Evolutionary conservation across 1,140 invertebrate genomes (phyloP).

Genomic region (Philaenus spumarius): DNA sequence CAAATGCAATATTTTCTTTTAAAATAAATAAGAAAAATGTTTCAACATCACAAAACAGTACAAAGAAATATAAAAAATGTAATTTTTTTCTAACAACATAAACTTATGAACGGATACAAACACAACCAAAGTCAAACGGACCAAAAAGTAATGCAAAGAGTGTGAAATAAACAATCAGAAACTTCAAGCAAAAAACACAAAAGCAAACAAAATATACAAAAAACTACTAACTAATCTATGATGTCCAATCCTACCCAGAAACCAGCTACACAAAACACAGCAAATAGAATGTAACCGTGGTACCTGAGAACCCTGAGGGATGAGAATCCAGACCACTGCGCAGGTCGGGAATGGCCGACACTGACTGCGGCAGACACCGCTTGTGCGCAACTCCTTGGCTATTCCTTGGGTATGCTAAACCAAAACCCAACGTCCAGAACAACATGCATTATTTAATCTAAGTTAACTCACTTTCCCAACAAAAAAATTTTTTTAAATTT

Average conservation of each 20-base stretch:
- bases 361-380: conserved; percentile 68
- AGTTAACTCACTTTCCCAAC: too few relatives aligned
- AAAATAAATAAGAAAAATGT: too few relatives aligned
- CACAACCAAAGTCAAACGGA: too few relatives aligned
- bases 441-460: too few relatives aligned
- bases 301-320: conserved; percentile 53
- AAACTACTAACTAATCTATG: not conserved
- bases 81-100: too few relatives aligned
- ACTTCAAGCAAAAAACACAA: not conserved
- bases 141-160: not conserved
- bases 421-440: not conserved
- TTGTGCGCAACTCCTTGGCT: conserved; percentile 76
- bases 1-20: too few relatives aligned
- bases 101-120: too few relatives aligned
- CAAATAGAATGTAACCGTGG: not conserved
- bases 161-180: too few relatives aligned
- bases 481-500: too few relatives aligned
- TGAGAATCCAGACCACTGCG: conserved; percentile 51
- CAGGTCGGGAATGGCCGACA: conserved; percentile 74
- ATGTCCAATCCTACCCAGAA: too few relatives aligned
- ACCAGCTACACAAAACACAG: not conserved
- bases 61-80: too few relatives aligned
- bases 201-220: not conserved
- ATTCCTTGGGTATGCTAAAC: conserved; percentile 48
- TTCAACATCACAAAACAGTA: too few relatives aligned